Percentiles rank a stretch among this genome's conserved stretches.
Evolutionary conservation across 2,888 invertebrate species (phyloP).

Genomic region (Aphelenchoides bicaudatus): DNA sequence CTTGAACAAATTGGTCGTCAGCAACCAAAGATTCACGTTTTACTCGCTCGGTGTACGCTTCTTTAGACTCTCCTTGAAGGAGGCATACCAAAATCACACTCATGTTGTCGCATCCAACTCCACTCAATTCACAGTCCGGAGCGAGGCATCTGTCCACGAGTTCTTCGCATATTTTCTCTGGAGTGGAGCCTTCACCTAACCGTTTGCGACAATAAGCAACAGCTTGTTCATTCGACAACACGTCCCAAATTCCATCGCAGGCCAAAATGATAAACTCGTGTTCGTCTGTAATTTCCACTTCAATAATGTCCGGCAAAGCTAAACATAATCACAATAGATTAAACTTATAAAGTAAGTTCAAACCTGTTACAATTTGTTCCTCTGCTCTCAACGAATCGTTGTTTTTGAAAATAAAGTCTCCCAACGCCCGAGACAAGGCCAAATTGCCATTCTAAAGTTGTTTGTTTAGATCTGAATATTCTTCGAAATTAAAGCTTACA

Average conservation of each 20-base stretch:
- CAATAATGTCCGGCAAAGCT: slow-evolving; percentile 30
- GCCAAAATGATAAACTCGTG: slow-evolving; percentile 95
- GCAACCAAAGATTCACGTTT: slow-evolving; percentile 1
- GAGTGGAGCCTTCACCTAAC: slow-evolving; percentile 77
- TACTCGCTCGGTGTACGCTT: slow-evolving; percentile 27
- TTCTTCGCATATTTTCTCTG: slow-evolving; percentile 88
- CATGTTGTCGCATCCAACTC: slow-evolving; percentile 82
- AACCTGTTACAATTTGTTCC: slow-evolving; percentile 95
- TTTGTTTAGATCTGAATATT: no score
- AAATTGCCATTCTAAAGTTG: slow-evolving; percentile 86
- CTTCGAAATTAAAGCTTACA: no score
- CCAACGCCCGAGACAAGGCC: slow-evolving; percentile 88
- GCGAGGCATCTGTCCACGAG: slow-evolving; percentile 90
- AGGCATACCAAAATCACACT: slow-evolving; percentile 74
- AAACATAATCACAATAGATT: no score
- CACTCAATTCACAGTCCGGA: slow-evolving; percentile 92
- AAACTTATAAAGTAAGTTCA: not conserved
- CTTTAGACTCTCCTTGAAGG: slow-evolving; percentile 23
- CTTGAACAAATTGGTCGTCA: not conserved
- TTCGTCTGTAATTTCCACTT: slow-evolving; percentile 67
- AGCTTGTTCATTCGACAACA: slow-evolving; percentile 85
- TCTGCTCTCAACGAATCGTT: slow-evolving; percentile 79
- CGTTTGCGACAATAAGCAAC: slow-evolving; percentile 81
- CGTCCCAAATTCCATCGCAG: slow-evolving; percentile 99
- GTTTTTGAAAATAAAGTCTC: slow-evolving; percentile 92